phyloP scores from a whole-genome alignment of 2,797 vertebrate genomes.

The Aeoliscus strigatus region DNA sequence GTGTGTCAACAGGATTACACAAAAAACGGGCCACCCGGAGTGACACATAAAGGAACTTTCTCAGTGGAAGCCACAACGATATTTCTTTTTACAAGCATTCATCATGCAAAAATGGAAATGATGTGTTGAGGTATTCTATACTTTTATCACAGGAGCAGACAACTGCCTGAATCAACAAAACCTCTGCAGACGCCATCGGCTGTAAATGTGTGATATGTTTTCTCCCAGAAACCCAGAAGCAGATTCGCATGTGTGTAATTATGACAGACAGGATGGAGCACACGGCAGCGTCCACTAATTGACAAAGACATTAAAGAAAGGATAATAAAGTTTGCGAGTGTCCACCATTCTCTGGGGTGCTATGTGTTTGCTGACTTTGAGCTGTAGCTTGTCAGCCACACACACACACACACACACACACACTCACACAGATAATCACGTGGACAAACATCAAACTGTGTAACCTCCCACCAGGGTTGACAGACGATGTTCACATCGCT shows the following conservation, averaged over 20 bases:
- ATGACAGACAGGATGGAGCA: constrained; percentile 40
- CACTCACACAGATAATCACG: too few relatives aligned
- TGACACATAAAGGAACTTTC: too few relatives aligned
- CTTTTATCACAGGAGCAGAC: too few relatives aligned
- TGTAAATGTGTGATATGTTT: constrained; percentile 28
- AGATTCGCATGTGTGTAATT: constrained; percentile 40
- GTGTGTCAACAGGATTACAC: too few relatives aligned
- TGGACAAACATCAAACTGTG: constrained; percentile 53
- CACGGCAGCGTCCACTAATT: constrained; percentile 41
- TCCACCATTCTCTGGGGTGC: constrained; percentile 26
- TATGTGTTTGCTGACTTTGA: constrained; percentile 25
- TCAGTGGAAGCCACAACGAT: too few relatives aligned
- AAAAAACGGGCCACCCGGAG: too few relatives aligned
- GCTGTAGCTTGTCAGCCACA: constrained; percentile 44
- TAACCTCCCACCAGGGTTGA: constrained; percentile 46
- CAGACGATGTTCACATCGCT: constrained; percentile 52
- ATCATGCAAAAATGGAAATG: too few relatives aligned
- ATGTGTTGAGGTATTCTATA: too few relatives aligned
- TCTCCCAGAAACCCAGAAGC: constrained; percentile 29
- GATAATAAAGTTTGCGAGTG: constrained; percentile 27
- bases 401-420: constrained; percentile 24
- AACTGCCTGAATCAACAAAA: too few relatives aligned
- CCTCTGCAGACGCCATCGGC: constrained; percentile 12
- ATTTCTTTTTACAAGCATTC: too few relatives aligned
- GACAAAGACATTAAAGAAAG: constrained; percentile 47